Evolutionary conservation across 2,888 invertebrate genomes (phyloP).

Genomic region (Acrobasis consociella): DNA sequence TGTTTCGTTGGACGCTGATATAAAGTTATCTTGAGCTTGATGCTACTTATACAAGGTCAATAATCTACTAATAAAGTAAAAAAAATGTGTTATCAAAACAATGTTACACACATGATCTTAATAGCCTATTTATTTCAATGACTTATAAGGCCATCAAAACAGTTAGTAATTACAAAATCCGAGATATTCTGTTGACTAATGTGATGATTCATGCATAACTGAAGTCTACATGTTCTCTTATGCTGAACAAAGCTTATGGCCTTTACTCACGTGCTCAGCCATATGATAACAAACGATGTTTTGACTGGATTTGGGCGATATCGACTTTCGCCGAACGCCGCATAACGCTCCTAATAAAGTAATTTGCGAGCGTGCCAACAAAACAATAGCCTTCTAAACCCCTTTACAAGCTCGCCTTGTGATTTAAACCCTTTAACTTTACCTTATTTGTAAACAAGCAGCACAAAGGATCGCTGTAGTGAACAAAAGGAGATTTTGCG

Average conservation of each 20-base stretch:
- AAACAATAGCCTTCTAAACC: slow-evolving; percentile 79
- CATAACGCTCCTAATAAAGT: slow-evolving; percentile 75
- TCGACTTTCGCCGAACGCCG: slow-evolving; percentile 70
- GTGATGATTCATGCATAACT: slow-evolving; percentile 7
- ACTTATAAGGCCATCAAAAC: neutral
- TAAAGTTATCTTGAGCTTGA: neutral
- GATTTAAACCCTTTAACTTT: slow-evolving; percentile 82
- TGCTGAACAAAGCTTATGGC: slow-evolving; percentile 16
- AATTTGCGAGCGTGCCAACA: slow-evolving; percentile 77
- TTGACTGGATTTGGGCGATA: slow-evolving; percentile 77
- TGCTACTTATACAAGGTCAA: slow-evolving; percentile 8
- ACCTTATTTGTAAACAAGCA: slow-evolving; percentile 79
- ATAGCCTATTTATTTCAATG: neutral
- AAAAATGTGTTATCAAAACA: neutral
- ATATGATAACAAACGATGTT: slow-evolving; percentile 72
- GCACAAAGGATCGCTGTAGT: slow-evolving; percentile 72
- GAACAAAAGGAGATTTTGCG: slow-evolving; percentile 70
- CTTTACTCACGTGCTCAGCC: slow-evolving; percentile 29
- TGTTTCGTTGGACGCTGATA: slow-evolving; percentile 1
- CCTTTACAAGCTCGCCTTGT: slow-evolving; percentile 79
- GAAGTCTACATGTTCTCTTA: slow-evolving; percentile 14
- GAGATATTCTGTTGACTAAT: neutral
- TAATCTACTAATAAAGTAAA: neutral
- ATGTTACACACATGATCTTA: neutral
- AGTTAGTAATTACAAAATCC: slow-evolving; percentile 3